Evolutionary conservation across 2,113 vertebrate genomes (phyloP).

Genomic region (Motacilla tschutschensis): DNA sequence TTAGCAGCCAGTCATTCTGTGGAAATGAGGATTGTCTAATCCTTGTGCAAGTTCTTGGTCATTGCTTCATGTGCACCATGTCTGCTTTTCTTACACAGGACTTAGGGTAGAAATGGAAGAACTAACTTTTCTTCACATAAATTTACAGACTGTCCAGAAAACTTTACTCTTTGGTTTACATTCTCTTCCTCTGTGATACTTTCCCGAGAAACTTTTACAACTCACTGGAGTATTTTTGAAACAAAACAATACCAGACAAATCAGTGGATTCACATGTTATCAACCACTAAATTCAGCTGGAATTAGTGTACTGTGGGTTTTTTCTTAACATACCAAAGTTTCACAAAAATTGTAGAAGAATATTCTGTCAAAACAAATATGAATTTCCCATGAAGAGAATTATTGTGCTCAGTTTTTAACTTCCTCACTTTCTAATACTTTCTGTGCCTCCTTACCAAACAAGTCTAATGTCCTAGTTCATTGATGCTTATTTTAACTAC

Average conservation of each 20-base stretch:
- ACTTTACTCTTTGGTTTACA: neutral
- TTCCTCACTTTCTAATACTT: neutral
- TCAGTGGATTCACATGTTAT: neutral
- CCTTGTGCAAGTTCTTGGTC: neutral
- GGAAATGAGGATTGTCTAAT: conserved; percentile 32
- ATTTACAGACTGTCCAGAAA: neutral
- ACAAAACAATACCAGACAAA: neutral
- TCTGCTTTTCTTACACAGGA: neutral
- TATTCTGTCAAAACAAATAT: neutral
- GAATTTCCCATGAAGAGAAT: neutral
- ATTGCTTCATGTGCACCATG: neutral
- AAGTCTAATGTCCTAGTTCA: neutral
- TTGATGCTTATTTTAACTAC: neutral
- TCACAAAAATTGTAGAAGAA: neutral
- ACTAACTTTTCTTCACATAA: neutral
- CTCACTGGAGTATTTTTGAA: neutral
- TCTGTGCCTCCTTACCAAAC: neutral
- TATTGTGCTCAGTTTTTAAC: neutral
- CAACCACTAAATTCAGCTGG: neutral
- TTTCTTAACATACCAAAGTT: neutral
- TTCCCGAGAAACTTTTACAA: neutral
- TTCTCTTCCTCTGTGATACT: neutral
- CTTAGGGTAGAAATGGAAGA: neutral
- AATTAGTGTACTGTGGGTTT: neutral
- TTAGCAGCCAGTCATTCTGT: conserved; percentile 47